Evolutionary conservation across 2,113 vertebrate genomes (phyloP), one percentile per base, ranked within the genome.

Genomic region (Willisornis vidua): DNA sequence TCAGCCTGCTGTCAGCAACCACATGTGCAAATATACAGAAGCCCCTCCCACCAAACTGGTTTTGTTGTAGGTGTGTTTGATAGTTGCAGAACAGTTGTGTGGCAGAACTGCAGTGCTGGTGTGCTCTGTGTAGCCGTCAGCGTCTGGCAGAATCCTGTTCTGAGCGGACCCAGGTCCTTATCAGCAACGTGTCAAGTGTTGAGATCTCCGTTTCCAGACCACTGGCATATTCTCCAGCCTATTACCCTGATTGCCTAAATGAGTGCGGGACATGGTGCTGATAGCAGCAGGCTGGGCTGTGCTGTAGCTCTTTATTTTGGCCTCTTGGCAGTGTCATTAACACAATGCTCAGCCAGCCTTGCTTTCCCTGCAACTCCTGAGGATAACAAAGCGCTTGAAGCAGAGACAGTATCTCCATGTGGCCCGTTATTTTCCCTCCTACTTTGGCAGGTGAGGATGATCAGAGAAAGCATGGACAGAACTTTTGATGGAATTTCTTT

Each of bases 1-100:
- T 33, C 76, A 81, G 88, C 84, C 86, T 89, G 88, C 83, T 93
- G 90, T 87, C 93, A 94, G 86, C 96, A 93, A 17, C 88, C 84
- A 54, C 83, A 92, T 94, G 57, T 83, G 89, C 92, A 92, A 96
- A 96, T 77, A 62, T 9, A 93, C 26, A 54, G 80, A 95, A 90
- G 66, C 75, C 83, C 80, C 90, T 96, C 88, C 88, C 61, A 90
- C 89, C 73, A 43, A 70, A 70, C 58, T 94, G 88, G 70, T 90
- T 96, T 96, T 92, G 28, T 65, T 82, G 73, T 90, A 94, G 93
- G 85, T 75, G 73, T 87, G 63, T 89, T 94, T 90, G 58, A 46
- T 92, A 72, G 65, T 88, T 96, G 86, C 83, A 93, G 84, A 95
- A 96, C 3, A 89, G 54, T 65, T 89, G 61, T 41, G 87, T 81